These are phyloP conservation scores for Brachyptera putata DNA, from an alignment of 2,888 invertebrate genomes.

Conservation along the genomic window DNA sequence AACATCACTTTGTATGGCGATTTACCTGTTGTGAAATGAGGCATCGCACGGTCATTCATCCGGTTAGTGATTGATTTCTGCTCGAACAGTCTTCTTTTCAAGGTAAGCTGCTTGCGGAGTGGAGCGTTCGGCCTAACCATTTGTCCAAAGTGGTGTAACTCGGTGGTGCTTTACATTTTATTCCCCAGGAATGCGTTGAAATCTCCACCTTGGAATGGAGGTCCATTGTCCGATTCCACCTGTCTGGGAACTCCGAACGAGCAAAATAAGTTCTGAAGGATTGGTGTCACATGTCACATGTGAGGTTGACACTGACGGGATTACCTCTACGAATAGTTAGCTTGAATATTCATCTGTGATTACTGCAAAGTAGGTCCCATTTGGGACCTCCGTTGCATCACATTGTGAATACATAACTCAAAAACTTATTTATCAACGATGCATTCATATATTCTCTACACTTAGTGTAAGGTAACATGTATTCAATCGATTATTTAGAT, in stretches of 20 bases:
- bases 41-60: not conserved
- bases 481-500: too few species aligned
- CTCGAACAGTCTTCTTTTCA: not conserved
- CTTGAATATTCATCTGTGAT: not conserved
- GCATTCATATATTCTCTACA: too few species aligned
- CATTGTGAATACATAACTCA: too few species aligned
- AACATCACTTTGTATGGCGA: not conserved
- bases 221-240: not conserved
- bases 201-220: not conserved
- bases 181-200: not conserved
- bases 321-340: not conserved
- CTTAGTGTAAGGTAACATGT: too few species aligned
- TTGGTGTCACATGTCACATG: not conserved
- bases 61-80: not conserved
- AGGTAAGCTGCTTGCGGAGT: not conserved
- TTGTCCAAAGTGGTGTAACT: not conserved
- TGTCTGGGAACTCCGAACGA: not conserved
- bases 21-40: not conserved
- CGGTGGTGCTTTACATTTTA: not conserved
- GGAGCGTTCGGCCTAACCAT: not conserved
- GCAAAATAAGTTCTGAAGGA: not conserved
- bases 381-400: too few species aligned
- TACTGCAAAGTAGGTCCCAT: not conserved
- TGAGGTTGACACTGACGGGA: not conserved
- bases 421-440: too few species aligned